A percentile compares a stretch with the other conserved stretches of the same genome.
Conservation (phyloP, 2,113 vertebrate species). For the Onychorhynchus coronatus region DNA sequence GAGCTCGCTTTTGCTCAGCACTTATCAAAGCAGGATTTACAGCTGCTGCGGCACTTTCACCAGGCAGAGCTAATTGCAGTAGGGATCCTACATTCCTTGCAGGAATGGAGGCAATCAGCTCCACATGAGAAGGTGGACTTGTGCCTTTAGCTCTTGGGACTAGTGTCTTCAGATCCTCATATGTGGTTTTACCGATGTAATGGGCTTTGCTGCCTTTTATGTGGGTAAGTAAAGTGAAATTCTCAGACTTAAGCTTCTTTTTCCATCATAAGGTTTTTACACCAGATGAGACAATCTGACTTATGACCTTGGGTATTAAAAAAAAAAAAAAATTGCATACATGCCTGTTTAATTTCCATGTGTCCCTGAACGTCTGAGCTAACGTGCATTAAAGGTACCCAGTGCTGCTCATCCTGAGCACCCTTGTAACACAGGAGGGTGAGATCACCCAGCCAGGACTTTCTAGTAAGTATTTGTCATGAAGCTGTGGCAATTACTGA, state of each 20-base stretch:
- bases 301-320: neutral
- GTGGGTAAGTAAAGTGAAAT: neutral
- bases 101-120: neutral
- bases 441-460: neutral
- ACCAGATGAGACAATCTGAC: neutral
- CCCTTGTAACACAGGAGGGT: neutral
- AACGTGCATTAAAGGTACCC: neutral
- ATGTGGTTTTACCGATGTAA: neutral
- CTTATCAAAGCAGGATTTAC: neutral
- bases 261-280: neutral
- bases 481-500: slow-evolving; percentile 38
- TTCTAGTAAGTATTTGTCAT: slow-evolving; percentile 25
- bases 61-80: neutral
- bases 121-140: neutral
- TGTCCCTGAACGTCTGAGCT: neutral
- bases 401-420: neutral
- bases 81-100: neutral
- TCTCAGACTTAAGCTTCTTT: neutral
- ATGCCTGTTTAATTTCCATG: neutral
- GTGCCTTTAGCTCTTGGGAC: neutral
- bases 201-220: neutral
- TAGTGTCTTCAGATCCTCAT: neutral
- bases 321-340: neutral
- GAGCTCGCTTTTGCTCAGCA: neutral
- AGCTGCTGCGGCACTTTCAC: neutral